Conservation (phyloP, 2,888 invertebrate genomes). For the Patella depressa region DNA sequence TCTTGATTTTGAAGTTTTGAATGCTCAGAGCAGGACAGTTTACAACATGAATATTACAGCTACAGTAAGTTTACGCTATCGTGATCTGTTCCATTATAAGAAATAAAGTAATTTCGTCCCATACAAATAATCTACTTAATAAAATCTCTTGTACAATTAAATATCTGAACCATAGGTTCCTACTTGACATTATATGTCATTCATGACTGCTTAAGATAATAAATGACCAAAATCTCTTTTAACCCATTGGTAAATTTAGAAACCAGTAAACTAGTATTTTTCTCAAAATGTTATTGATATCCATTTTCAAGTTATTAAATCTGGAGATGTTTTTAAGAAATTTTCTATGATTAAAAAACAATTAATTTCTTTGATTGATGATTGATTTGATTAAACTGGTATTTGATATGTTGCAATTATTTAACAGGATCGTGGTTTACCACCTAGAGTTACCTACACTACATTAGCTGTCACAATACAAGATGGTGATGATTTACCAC, state of each 20-base stretch:
- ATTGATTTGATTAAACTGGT: background rate
- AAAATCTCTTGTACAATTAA: background rate
- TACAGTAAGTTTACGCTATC: slow-evolving; percentile 20
- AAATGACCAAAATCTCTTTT: background rate
- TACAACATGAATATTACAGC: slow-evolving; percentile 31
- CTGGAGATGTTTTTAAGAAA: too few relatives aligned
- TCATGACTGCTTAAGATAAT: background rate
- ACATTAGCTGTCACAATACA: slow-evolving; percentile 35
- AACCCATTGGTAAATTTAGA: background rate
- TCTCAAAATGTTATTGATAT: too few relatives aligned
- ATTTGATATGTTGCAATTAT: too few relatives aligned
- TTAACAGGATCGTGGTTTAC: slow-evolving; percentile 29
- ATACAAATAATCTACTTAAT: background rate
- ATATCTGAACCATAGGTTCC: too few relatives aligned
- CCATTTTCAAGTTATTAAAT: too few relatives aligned
- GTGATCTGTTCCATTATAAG: too few relatives aligned
- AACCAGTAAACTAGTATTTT: background rate
- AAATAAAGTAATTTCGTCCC: too few relatives aligned
- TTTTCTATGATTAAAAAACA: too few relatives aligned
- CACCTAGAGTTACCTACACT: slow-evolving; percentile 14
- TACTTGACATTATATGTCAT: too few relatives aligned
- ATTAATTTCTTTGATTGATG: too few relatives aligned
- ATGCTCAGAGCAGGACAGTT: slow-evolving; percentile 13
- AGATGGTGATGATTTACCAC: slow-evolving; percentile 54
- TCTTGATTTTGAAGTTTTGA: slow-evolving; percentile 30